Base-by-base conservation (phyloP, 2,797 vertebrate genomes). In the Hapalemur alaotrensis region DNA sequence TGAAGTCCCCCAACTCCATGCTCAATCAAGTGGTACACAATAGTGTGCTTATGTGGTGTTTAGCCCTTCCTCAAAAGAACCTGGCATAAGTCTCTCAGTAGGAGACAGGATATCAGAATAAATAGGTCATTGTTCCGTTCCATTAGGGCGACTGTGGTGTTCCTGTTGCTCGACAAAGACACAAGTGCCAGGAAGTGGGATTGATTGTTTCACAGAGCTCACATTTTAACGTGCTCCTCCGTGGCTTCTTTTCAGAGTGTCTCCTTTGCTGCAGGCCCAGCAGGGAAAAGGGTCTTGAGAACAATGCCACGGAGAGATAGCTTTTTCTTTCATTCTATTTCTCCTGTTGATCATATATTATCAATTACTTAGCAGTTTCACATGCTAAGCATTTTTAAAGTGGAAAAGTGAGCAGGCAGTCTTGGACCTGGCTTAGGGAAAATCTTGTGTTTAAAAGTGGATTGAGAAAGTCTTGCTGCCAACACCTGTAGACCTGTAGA, bases 101-200 rank as follows among this genome's bases (percentile, higher is more conserved):
- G 89, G 95, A 95, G 94, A 92, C 86, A 97, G 86, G 69, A 81
- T 92, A 97, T 95, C n/a, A 93, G 87, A 93, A 91, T 89, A 95
- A 91, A 83, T 82, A 80, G 90, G 80, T 75, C 4, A n/a, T 80
- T 95, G 96, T 98, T 89, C 69, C 65, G 4, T 93, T 67, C 61
- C 73, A 48, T 95, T 15, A 91, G 76, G 92, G 90, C 0, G 0
- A 23, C 85, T 96, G 73, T 57, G 85, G 76, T 92, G 72, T 95
- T 98, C 96, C 95, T 96, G 92, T 86, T 8, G 0, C 41, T 86
- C 50, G 46, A 50, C 93, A 97, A 97, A 97, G 46, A 70, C 92
- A 78, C 79, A 70, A 88, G 81, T 65, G 89, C 88, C 7, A 7
- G 97, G 72, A 95, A 96, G 65, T 76, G 78, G 41, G 50, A 54